phyloP scores from a whole-genome alignment of 2,888 invertebrate genomes.

The Spilosoma lubricipeda region DNA sequence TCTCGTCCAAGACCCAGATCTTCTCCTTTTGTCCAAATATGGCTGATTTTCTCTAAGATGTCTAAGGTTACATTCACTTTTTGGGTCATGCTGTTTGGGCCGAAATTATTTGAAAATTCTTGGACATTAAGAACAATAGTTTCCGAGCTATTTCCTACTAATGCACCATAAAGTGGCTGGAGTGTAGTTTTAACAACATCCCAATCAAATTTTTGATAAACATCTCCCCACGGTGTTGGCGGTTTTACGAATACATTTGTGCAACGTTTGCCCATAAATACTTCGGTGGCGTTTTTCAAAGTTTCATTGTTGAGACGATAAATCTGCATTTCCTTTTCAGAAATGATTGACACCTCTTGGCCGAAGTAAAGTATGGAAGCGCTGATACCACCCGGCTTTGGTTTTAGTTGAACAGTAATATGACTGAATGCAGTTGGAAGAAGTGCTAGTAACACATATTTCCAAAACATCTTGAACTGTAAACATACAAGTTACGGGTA shows the following conservation, averaged over 20 bases:
- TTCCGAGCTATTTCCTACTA: neutral
- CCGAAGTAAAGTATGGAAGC: neutral
- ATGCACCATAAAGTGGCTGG: neutral
- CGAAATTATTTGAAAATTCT: neutral
- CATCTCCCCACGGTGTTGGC: neutral
- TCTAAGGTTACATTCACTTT: too few species aligned
- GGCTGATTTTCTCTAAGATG: neutral
- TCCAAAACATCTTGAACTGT: neutral
- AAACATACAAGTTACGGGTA: neutral
- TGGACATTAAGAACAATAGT: neutral
- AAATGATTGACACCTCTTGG: neutral
- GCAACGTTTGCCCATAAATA: neutral
- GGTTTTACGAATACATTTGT: neutral
- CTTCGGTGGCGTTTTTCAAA: neutral
- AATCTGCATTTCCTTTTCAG: neutral
- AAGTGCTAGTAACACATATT: neutral
- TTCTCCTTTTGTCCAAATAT: neutral
- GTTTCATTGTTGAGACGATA: neutral
- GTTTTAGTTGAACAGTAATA: neutral
- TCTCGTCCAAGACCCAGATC: too few species aligned
- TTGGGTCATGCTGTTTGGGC: neutral
- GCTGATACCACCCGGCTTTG: neutral
- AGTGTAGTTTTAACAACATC: neutral
- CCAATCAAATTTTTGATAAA: neutral
- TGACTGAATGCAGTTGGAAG: neutral